Base-by-base conservation (phyloP, 2,888 invertebrate species). In the Brachyptera putata region DNA sequence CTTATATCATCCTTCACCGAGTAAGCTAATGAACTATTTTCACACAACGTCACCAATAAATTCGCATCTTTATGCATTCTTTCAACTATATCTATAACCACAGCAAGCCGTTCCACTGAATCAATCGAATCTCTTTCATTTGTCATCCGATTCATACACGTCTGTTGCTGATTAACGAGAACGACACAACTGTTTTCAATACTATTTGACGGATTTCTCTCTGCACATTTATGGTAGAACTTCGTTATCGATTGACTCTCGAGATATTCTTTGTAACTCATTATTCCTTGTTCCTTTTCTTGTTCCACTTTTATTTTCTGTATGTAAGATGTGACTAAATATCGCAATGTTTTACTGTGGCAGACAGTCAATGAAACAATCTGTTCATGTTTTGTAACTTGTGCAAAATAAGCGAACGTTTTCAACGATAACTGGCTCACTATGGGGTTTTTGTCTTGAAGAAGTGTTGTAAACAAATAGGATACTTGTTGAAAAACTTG, bases 341-440 rank as follows among this genome's bases (percentile, higher is more conserved):
- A 24, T 26, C 55, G 53, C 0, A 57, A 21, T 11, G 37, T 11
- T 22, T 14, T 22, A 16, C 41, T 57, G 5, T 58, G 25, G n/a
- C 25, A 21, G n/a, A 63, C 63, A 7, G 58, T 24, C 11, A 55
- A n/a, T 14, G 37, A 48, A 2, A 63, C 41, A 25, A 63, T 60
- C 4, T 41, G n/a, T 49, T 57, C 60, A 43, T 63, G 63, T 13
- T 37, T 24, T n/a, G 57, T 63, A 11, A 63, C 57, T 34, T 60
- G 60, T 22, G 63, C 63, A 49, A 63, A 63, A 49, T 60, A 63
- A 25, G 53, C 57, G 53, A 63, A 63, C 21, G 41, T 43, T 48
- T 63, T 58, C 9, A 63, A 24, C 1, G 60, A 34, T 5, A 34
- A 58, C 24, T 60, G 55, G 18, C 39, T 34, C 5, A 63, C 63